Percentiles rank a stretch among this genome's conserved stretches.
These are phyloP conservation scores for Amblyopsis hoosieri DNA, from an alignment of 2,797 vertebrate genomes.

Conservation along the genomic window DNA sequence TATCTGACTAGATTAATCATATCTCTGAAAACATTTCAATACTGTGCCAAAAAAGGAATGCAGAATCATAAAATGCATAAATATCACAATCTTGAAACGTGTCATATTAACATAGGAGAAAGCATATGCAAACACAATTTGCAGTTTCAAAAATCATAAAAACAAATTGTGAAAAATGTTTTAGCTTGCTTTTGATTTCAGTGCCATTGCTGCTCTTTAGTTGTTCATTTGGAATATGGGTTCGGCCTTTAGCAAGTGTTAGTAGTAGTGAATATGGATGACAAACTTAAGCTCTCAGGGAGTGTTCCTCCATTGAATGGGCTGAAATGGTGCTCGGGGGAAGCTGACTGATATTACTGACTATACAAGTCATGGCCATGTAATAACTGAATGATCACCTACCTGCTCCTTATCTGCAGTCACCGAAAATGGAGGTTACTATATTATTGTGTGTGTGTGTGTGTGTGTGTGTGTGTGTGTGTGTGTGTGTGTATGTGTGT, in stretches of 20 bases:
- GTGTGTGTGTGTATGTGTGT: constrained; percentile 14
- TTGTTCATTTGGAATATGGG: not conserved
- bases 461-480: constrained; percentile 15
- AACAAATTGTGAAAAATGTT: not conserved
- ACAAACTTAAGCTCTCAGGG: constrained; percentile 5
- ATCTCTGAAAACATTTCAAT: not conserved
- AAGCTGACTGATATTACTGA: not conserved
- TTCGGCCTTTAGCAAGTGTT: not conserved
- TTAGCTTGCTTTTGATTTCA: not conserved
- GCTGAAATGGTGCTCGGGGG: not conserved
- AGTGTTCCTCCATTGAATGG: not conserved
- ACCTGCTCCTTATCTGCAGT: constrained; percentile 51
- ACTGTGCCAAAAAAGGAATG: too few species aligned
- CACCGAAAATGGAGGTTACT: constrained; percentile 38
- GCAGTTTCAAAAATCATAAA: not conserved
- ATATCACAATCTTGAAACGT: not conserved
- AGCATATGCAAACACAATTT: not conserved
- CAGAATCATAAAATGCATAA: not conserved
- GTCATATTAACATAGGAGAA: constrained; percentile 1
- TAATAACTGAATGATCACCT: constrained; percentile 46
- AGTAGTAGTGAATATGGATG: not conserved
- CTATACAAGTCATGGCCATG: not conserved
- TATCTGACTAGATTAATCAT: not conserved
- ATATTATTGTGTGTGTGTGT: constrained; percentile 9
- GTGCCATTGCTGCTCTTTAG: not conserved